Percentiles rank a stretch among this genome's conserved stretches.
Conservation (phyloP, 2,113 vertebrate species). For the Laticauda colubrina region DNA sequence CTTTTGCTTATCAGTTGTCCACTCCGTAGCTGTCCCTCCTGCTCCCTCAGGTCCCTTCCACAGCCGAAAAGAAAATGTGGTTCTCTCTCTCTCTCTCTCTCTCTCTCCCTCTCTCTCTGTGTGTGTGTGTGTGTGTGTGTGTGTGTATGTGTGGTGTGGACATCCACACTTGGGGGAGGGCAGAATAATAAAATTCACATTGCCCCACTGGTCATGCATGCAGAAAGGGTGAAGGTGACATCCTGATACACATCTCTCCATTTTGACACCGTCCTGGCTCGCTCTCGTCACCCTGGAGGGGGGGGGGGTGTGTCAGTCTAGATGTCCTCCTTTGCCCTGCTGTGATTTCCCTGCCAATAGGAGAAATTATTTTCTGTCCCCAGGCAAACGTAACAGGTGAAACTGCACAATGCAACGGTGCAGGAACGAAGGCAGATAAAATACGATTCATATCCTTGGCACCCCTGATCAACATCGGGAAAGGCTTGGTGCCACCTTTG, state of each 20-base stretch:
- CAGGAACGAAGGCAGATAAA: not conserved
- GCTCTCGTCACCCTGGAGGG: not conserved
- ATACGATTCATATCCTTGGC: not conserved
- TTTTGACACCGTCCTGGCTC: not conserved
- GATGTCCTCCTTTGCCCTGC: not conserved
- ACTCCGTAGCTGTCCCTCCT: not conserved
- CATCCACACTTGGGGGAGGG: not conserved
- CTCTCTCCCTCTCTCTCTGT: too few relatives aligned
- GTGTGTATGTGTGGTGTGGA: too few relatives aligned
- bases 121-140: too few relatives aligned
- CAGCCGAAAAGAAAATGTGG: not conserved
- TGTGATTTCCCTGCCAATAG: not conserved
- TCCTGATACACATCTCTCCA: not conserved
- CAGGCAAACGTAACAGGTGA: too few relatives aligned
- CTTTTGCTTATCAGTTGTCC: not conserved
- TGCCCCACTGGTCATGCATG: accelerated
- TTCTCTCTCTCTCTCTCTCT: too few relatives aligned
- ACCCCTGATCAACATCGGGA: not conserved
- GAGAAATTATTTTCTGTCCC: not conserved
- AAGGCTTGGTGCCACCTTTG: not conserved
- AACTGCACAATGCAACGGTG: too few relatives aligned
- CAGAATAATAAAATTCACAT: not conserved
- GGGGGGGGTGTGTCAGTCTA: not conserved
- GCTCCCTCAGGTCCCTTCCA: not conserved
- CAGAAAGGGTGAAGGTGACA: not conserved